Evolutionary conservation across 1,140 invertebrate species (phyloP), one percentile per base, ranked within the genome.

Genomic region (Drosophila malerkotliana): DNA sequence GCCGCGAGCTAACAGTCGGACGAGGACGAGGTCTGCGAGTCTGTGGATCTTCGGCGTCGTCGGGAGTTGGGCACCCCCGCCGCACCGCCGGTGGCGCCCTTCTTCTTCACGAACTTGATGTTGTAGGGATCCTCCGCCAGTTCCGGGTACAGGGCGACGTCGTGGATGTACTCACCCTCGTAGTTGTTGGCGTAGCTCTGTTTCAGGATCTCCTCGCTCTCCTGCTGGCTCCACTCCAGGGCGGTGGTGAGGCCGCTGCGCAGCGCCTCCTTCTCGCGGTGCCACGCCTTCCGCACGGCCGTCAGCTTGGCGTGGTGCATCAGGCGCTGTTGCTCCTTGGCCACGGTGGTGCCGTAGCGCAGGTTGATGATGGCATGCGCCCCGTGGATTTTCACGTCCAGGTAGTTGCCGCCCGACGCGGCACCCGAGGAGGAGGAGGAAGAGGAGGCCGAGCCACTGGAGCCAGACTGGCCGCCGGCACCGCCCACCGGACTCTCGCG

Each of bases 81-180:
- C 5, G 83, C 83, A 1, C 83, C 90, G 9, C 90, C 90, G 2
- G 90, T 89, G 51, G 90, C 90, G 6, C 93, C 92, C 68, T 95
- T 94, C 90, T 97, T 97, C 92, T 97, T 97, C 9, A 96, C 94
- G 89, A 98, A 98, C 76, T 95, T 95, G 55, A 99, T 95, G 93
- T 98, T 99, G 92, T 97, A 98, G 2, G 98, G 97, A 93, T 99
- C 98, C 92, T 99, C 98, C 10, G 97, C 96, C 10, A 99, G 93
- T 90, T 98, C 97, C 0, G 98, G 97, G 93, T 97, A 98, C 14
- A 95, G 92, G 76, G 96, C 95, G 14, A 98, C 95, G 85, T 98
- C 96, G 91, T 98, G 97, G 62, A 97, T 95, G 93, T 98, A 98
- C 81, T 98, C 96, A 51, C 96, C 97, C 81, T 98, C 96, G 92